Percentiles rank a stretch among this genome's conserved stretches.
phyloP scores from a whole-genome alignment of 2,113 vertebrate genomes.

The Xiphophorus couchianus region DNA sequence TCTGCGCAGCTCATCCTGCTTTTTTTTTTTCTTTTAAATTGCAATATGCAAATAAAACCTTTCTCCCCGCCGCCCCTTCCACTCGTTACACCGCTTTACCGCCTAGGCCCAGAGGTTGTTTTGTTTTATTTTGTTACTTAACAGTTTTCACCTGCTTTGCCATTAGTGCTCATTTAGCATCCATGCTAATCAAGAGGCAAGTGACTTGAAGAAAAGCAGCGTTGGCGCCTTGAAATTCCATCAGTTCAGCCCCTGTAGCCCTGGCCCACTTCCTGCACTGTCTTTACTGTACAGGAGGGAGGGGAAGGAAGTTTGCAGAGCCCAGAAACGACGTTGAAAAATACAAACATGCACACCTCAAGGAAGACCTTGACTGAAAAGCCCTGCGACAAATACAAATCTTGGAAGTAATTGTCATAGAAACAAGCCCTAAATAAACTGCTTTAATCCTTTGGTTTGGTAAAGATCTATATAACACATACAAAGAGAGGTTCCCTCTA shows the following conservation, averaged over 20 bases:
- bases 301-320: conserved; percentile 20
- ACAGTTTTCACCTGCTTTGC: conserved; percentile 16
- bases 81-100: background rate
- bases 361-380: background rate
- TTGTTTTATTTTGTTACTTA: conserved; percentile 9
- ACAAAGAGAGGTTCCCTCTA: background rate
- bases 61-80: background rate
- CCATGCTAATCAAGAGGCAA: conserved; percentile 28
- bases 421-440: background rate
- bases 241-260: conserved; percentile 54
- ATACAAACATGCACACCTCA: background rate
- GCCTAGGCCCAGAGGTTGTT: background rate
- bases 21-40: conserved; percentile 1
- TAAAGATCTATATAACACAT: background rate
- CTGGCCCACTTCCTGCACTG: conserved; percentile 45
- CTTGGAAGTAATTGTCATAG: background rate
- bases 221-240: conserved; percentile 34
- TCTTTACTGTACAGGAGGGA: conserved; percentile 11
- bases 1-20: conserved; percentile 9
- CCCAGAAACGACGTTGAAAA: conserved; percentile 1
- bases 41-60: conserved; percentile 4
- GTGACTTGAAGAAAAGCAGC: conserved; percentile 25
- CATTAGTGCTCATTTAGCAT: conserved; percentile 38
- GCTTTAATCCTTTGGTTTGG: background rate
- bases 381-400: background rate